Base-by-base conservation (phyloP, 2,797 vertebrate genomes). In the Cynopterus sphinx region DNA sequence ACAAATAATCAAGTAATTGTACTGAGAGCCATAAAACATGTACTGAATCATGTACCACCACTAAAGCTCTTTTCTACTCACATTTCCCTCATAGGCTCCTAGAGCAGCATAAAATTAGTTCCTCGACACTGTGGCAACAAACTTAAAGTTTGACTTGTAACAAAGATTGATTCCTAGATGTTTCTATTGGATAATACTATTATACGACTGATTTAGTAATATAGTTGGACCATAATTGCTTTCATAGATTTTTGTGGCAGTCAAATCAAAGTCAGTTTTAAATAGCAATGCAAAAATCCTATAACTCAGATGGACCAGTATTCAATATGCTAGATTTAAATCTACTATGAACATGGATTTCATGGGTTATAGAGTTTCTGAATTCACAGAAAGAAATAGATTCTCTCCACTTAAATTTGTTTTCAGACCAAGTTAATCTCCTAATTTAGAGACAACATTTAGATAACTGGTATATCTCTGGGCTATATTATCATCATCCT, bases 21-120 rank as follows among this genome's bases (percentile, higher is more conserved):
- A 67, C 77, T 2, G 21, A 97, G 87, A 83, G 68, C 82, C 46
- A 51, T 96, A 95, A 97, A 96, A 67, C 86, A 77, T 15, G 46
- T 9, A 13, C 24, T 77, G 87, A 90, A 71, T 68, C 28, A 1
- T 75, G 41, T 70, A 71, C 95, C 90, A 82, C 85, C 65, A 68
- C n/a, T 3, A 81, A 97, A 59, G 17, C 46, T 94, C 82, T 39
- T 63, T 93, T 95, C 39, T 28, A 33, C 39, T 89, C 41, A 79
- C 51, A 84, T 74, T 94, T 89, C 90, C 78, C 84, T 93, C 53
- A 8, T 53, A 49, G 55, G 28, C 46, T 96, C 51, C 26, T 46
- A 11, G 49, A 91, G 59, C 21, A 53, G 57, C 49, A 59, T 75
- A 77, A 90, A 88, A 83, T 24, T 39, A 1, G 28, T 65, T 91